Evolutionary conservation across 2,113 vertebrate genomes (phyloP), one percentile per base, ranked within the genome.

Genomic region (Chitala chitala): DNA sequence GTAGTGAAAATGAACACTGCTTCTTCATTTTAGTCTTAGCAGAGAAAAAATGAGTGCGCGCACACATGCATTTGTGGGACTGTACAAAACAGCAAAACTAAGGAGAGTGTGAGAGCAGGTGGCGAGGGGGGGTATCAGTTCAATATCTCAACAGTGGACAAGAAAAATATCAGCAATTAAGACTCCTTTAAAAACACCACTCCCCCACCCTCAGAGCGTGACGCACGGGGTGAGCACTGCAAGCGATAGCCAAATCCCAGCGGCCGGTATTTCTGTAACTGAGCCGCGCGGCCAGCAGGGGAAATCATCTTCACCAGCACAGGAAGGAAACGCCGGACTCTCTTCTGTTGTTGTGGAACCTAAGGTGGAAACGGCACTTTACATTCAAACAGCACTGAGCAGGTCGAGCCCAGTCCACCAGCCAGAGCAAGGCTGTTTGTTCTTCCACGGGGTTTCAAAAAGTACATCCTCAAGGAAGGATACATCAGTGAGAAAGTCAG

Each of bases 121-220:
- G 48, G 48, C 48, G 7, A 17, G 17, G 6, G 64, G 15, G 42
- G 64, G 24, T 24, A n/a, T n/a, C 10, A 2, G 29, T 36, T 17
- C 69, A 42, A 56, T 71, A 40, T 55, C 33, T 38, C 26, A 33
- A 33, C 36, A 12, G 22, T 5, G 51, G 78, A 86, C 79, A 74
- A 86, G 86, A 88, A 83, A 82, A 88, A 89, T 86, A 83, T 87
- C 81, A 74, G 59, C 85, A 87, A 87, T 89, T 88, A 90, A 76
- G 74, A 81, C 55, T 59, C 82, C n/a, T n/a, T n/a, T 76, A 80
- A 84, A 88, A 81, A 86, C 82, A 79, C 87, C 85, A 87, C 31
- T 87, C n/a, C 5, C 10, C 29, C 48, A 38, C 29, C 86, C 85
- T 75, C 78, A 68, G 79, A 78, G 82, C 31, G n/a, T n/a, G n/a